These are phyloP conservation scores for Chymomyza fuscimana DNA, from an alignment of 2,888 invertebrate species.

Conservation along the genomic window DNA sequence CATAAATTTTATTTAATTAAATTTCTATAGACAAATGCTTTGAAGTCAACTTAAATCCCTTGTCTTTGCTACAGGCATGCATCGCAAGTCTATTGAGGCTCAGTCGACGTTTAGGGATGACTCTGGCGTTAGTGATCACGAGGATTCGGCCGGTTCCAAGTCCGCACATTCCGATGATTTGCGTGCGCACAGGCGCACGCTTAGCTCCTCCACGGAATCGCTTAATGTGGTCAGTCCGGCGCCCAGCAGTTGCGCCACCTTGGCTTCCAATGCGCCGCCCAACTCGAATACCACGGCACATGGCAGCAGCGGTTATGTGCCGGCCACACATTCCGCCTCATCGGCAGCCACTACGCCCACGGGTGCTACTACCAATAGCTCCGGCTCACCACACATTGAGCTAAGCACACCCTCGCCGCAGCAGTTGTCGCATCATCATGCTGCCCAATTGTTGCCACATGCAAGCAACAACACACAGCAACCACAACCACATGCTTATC, in stretches of 20 bases:
- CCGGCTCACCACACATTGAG: conserved; percentile 76
- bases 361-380: conserved; percentile 65
- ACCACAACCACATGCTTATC: background rate
- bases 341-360: conserved; percentile 70
- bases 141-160: conserved; percentile 81
- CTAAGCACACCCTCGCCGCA: conserved; percentile 75
- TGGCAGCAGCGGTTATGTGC: conserved; percentile 52
- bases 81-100: conserved; percentile 98
- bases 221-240: conserved; percentile 80
- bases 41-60: background rate
- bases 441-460: conserved; percentile 15
- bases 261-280: conserved; percentile 49
- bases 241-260: conserved; percentile 61
- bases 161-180: conserved; percentile 81
- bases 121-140: conserved; percentile 85
- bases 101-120: conserved; percentile 95
- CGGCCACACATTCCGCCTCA: conserved; percentile 34
- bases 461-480: background rate
- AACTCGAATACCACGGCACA: conserved; percentile 41
- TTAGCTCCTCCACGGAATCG: conserved; percentile 76
- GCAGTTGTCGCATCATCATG: conserved; percentile 17
- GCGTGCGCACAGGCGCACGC: conserved; percentile 59
- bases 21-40: background rate
- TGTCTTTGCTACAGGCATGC: conserved; percentile 89
- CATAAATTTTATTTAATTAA: background rate